These are phyloP conservation scores for Dicyrtoma fusca DNA, from an alignment of 2,888 invertebrate genomes.

Conservation along the genomic window DNA sequence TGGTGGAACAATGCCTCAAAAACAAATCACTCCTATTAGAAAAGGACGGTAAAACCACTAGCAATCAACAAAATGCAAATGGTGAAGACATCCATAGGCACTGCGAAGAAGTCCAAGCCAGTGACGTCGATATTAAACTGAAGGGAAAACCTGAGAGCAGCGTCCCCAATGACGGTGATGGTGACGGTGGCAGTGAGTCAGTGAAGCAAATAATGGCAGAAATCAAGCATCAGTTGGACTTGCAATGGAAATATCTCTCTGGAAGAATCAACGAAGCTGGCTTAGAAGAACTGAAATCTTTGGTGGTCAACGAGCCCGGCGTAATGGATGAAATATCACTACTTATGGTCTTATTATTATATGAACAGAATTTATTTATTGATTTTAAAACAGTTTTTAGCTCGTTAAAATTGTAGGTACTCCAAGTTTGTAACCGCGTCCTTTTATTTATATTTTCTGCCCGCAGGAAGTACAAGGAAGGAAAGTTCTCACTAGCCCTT, in stretches of 20 bases:
- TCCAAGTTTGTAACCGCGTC: neutral
- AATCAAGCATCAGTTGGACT: slow-evolving; percentile 30
- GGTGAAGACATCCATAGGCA: too few relatives aligned
- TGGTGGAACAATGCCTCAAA: slow-evolving; percentile 22
- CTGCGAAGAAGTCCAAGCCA: neutral
- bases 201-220: slow-evolving; percentile 25
- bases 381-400: too few relatives aligned
- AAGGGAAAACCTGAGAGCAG: neutral
- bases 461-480: neutral
- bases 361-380: too few relatives aligned
- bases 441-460: neutral
- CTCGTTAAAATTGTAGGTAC: too few relatives aligned
- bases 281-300: slow-evolving; percentile 36
- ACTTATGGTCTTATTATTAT: too few relatives aligned
- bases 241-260: slow-evolving; percentile 45
- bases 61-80: too few relatives aligned
- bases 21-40: neutral
- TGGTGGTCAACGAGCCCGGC: slow-evolving; percentile 16
- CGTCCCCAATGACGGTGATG: neutral
- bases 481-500: slow-evolving; percentile 5
- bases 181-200: neutral
- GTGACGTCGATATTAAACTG: neutral
- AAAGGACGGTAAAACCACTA: neutral
- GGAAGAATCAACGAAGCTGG: slow-evolving; percentile 41
- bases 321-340: too few relatives aligned